phyloP scores from a whole-genome alignment of 2,888 invertebrate genomes.

The Thyatira batis region DNA sequence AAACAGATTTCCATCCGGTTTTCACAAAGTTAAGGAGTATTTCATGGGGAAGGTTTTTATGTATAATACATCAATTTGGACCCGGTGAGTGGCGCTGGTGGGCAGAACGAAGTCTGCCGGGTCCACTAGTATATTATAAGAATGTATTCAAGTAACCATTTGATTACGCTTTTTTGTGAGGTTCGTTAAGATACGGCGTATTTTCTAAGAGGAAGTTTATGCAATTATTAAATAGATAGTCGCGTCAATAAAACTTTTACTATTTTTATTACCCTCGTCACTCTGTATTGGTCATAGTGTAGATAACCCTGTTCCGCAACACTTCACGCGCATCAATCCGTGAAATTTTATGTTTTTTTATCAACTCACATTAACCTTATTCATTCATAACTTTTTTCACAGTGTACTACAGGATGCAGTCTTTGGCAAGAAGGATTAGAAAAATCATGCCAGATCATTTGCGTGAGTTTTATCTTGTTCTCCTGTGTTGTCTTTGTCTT shows the following conservation, averaged over 20 bases:
- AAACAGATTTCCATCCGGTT: too few relatives aligned
- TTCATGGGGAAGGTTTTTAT: too few relatives aligned
- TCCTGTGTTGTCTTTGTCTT: not conserved
- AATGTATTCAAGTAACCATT: too few relatives aligned
- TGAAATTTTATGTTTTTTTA: slow-evolving; percentile 2
- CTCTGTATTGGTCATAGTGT: not conserved
- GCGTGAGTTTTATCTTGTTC: slow-evolving; percentile 85
- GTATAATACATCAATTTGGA: too few relatives aligned
- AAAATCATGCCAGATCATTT: slow-evolving; percentile 89
- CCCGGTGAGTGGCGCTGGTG: too few relatives aligned
- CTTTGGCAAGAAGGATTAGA: slow-evolving; percentile 89
- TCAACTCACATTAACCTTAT: not conserved
- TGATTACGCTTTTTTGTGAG: too few relatives aligned
- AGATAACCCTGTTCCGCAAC: not conserved
- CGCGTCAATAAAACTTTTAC: not conserved
- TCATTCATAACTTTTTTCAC: slow-evolving; percentile 58
- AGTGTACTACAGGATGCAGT: slow-evolving; percentile 92
- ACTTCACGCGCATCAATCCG: not conserved
- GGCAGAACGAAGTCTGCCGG: too few relatives aligned
- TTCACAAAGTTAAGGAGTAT: too few relatives aligned
- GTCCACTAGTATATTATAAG: too few relatives aligned
- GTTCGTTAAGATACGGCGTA: too few relatives aligned
- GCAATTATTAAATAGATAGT: not conserved
- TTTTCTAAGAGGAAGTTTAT: not conserved
- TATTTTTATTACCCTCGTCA: not conserved